Evolutionary conservation across 2,888 invertebrate genomes (phyloP), one percentile per base, ranked within the genome.

Genomic region (Miltochrista miniata): DNA sequence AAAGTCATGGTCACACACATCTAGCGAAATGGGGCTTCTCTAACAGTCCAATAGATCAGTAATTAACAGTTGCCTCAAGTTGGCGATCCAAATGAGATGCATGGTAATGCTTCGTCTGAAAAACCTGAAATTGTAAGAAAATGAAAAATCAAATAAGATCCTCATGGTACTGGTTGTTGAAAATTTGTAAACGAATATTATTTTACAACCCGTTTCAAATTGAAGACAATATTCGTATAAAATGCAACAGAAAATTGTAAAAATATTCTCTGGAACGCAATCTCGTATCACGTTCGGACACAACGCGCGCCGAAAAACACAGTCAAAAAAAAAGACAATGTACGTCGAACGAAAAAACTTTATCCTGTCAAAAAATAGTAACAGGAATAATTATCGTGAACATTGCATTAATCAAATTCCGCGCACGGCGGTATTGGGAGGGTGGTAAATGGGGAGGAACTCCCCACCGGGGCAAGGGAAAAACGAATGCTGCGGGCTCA

Each of bases 371-470:
- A 90, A 89, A 88, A 88, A 90, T 88, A 87, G 89, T 88, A 86
- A 87, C 89, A 83, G 81, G 90, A 90, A 90, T 91, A 90, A 90
- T 91, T 90, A 91, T 90, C 83, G 86, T 79, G 89, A 86, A 87
- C 90, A 91, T 90, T 90, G 90, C 90, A 91, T 91, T 91, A 91
- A 91, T 91, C 90, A 91, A 90, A 91, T 91, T 90, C 90, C 85
- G 87, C 81, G 87, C 89, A 86, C 85, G 84, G 86, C 63, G 82
- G 86, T 89, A 90, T 90, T 85, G 81, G 81, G 79, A 79, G 77
- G 72, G 78, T 77, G 79, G 79, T 72, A 62, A 62, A 59, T 56
- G 45, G 57, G 51, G 58, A 62, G 63, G 11, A 31, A 15, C 49
- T 60, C 61, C 56, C 39, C n/a, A 30, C 12, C 41, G 72, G 74